Conservation (phyloP, 2,888 invertebrate species). For the Erynnis tages region DNA sequence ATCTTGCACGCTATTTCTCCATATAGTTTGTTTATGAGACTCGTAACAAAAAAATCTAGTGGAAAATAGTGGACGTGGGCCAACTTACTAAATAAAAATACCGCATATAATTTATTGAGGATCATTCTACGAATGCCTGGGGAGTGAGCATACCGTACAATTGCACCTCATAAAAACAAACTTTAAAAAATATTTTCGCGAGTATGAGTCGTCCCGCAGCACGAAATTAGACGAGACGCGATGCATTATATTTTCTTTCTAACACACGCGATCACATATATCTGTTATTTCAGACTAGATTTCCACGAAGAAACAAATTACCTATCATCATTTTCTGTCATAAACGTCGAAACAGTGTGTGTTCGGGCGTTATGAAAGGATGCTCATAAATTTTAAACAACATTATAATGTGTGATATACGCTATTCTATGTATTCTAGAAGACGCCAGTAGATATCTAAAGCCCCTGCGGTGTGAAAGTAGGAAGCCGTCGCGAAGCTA, state of each 20-base stretch:
- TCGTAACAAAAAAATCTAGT: slow-evolving; percentile 58
- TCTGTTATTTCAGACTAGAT: slow-evolving; percentile 56
- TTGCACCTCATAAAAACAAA: slow-evolving; percentile 78
- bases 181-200: slow-evolving; percentile 57
- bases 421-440: slow-evolving; percentile 2
- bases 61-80: slow-evolving; percentile 67
- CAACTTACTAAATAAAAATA: slow-evolving; percentile 75
- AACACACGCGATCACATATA: slow-evolving; percentile 38
- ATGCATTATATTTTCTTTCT: slow-evolving; percentile 41
- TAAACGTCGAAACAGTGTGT: slow-evolving; percentile 33
- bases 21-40: slow-evolving; percentile 50
- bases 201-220: slow-evolving; percentile 49
- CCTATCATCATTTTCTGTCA: slow-evolving; percentile 48
- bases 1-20: slow-evolving; percentile 33
- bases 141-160: slow-evolving; percentile 61
- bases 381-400: slow-evolving; percentile 27
- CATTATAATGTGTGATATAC: slow-evolving; percentile 11
- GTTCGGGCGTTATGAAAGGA: slow-evolving; percentile 26
- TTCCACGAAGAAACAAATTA: slow-evolving; percentile 48
- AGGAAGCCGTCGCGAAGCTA: slow-evolving; percentile 13
- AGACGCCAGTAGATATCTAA: slow-evolving; percentile 2
- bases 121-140: slow-evolving; percentile 70
- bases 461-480: slow-evolving; percentile 19
- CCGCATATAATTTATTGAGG: slow-evolving; percentile 74
- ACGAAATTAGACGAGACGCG: slow-evolving; percentile 58